A percentile compares a stretch with the other conserved stretches of the same genome.
Evolutionary conservation across 2,113 vertebrate species (phyloP).

Genomic region (Cephalopterus ornatus): DNA sequence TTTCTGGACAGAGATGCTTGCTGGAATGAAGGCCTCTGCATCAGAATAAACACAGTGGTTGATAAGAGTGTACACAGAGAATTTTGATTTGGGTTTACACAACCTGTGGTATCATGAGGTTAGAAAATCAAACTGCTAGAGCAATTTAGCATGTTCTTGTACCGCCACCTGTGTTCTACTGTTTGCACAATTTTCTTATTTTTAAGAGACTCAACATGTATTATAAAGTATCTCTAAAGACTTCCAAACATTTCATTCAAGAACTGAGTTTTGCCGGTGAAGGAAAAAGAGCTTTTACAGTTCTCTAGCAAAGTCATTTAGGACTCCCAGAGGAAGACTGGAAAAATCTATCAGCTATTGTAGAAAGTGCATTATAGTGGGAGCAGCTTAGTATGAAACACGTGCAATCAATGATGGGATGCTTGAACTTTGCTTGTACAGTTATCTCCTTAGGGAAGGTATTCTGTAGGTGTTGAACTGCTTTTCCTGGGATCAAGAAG

Average conservation of each 20-base stretch:
- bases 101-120: background rate
- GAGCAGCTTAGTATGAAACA: constrained; percentile 65
- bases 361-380: constrained; percentile 61
- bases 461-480: constrained; percentile 56
- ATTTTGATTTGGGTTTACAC: constrained; percentile 49
- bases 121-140: constrained; percentile 20
- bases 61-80: constrained; percentile 34
- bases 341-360: constrained; percentile 66
- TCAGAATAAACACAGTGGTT: constrained; percentile 41
- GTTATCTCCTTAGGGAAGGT: constrained; percentile 47
- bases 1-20: constrained; percentile 38
- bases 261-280: background rate
- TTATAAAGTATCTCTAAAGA: background rate
- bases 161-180: background rate
- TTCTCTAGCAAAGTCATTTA: constrained; percentile 43
- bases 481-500: constrained; percentile 38
- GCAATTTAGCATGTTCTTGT: background rate
- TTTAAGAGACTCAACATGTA: background rate
- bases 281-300: constrained; percentile 12
- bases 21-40: constrained; percentile 20
- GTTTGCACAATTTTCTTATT: background rate
- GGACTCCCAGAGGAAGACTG: constrained; percentile 52
- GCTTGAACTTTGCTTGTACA: constrained; percentile 68
- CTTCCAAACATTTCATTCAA: constrained; percentile 3
- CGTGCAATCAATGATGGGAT: constrained; percentile 61